Evolutionary conservation across 2,797 vertebrate genomes (phyloP), one percentile per base, ranked within the genome.

Genomic region (Emydoidea blandingii): DNA sequence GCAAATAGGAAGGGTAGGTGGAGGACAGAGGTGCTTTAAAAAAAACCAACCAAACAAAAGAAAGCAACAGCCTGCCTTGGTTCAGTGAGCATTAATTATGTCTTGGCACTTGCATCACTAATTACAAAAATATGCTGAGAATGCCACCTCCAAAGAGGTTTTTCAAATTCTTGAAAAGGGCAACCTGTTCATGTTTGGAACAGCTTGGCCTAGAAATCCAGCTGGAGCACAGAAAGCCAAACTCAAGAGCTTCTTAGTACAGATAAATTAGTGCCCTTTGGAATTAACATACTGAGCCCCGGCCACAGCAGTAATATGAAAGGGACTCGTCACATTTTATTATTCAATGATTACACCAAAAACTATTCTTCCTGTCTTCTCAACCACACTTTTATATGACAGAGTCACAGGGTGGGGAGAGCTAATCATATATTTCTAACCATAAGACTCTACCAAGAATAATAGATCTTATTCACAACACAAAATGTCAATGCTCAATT

Each of bases 1-100:
- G 91, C 49, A 92, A 91, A 91, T 57, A 91, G 54, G 59, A 93
- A 81, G 1, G 86, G 53, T 29, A 91, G 93, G 87, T 92, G 83
- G 85, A 94, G 84, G 93, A 44, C 37, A 53, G 47, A 93, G 88
- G 86, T 44, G 25, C 50, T 84, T 95, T 89, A 56, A 41, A 72
- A n/a, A 12, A 88, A 44, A 80, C 79, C 72, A 81, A 86, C 74
- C 94, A 76, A 90, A 89, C 81, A 37, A 37, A 90, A 56, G 31
- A 62, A 62, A 85, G 10, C 12, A 83, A 37, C 85, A 85, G 37
- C 21, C 90, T 76, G 31, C 15, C 76, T 62, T 93, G 62, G 0
- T 80, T 16, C 15, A 19, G 49, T 47, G 80, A 76, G 5, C 14
- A 3, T 72, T 2, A 53, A 14, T 57, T 2, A 53, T 2, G n/a